Base-by-base conservation (phyloP, 2,797 vertebrate genomes). In the Helicolenus hilgendorfi region DNA sequence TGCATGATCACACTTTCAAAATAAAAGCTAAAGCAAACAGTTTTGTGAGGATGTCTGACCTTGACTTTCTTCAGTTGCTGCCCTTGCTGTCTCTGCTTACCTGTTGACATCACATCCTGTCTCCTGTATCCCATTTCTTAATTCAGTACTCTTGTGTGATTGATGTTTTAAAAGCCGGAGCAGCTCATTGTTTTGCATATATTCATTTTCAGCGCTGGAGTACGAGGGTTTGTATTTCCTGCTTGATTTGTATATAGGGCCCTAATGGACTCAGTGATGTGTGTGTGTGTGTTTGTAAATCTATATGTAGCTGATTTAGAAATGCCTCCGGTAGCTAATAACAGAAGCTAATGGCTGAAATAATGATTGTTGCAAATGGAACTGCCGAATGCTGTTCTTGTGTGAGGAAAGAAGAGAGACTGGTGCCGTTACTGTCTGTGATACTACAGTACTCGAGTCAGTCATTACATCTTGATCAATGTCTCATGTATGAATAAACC, bases 321-420 rank as follows among this genome's bases (percentile, higher is more conserved):
- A 91, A 92, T 58, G 93, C 93, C 94, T 94, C 89, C 79, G 74
- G 92, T 91, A 69, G 91, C 92, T 92, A 94, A 94, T 93, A 55
- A 92, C 88, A 93, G 90, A 59, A 76, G 92, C 94, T 96, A 96
- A 96, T 96, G 94, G 94, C 86, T 80, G 78, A 88, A 93, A 63
- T 95, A 95, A 95, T 96, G 95, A 96, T 96, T 91, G 90, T 65
- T 92, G 92, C 83, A 95, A 95, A 94, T 93, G 92, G 92, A 94
- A 87, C 74, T 90, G 84, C 82, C 38, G 83, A 93, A 89, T 84
- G 63, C 80, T 70, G 87, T 55, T 87, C 77, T 82, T 7, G 79
- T 81, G 73, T 76, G 31, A 87, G 85, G 49, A 70, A 69, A 76
- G 71, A 72, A 87, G 78, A 62, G 81, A 77, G 72, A 85, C 35